Evolutionary conservation across 2,113 vertebrate genomes (phyloP).

Genomic region (Gadus chalcogrammus): DNA sequence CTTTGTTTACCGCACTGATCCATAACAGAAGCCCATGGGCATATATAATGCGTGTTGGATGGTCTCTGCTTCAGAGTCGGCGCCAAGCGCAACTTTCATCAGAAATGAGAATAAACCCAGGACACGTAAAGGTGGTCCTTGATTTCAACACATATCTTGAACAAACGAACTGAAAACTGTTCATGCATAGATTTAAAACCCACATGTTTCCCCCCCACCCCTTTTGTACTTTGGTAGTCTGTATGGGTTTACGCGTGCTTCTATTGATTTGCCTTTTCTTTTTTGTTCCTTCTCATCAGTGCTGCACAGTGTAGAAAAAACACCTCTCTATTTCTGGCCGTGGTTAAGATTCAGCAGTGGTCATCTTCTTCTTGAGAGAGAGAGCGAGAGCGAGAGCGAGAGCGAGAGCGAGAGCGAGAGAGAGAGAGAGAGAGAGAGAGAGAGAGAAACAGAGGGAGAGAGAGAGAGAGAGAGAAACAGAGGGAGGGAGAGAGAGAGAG

Average conservation of each 20-base stretch:
- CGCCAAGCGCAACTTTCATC: too few relatives aligned
- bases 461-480: background rate
- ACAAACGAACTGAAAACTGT: constrained; percentile 3
- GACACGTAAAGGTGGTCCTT: too few relatives aligned
- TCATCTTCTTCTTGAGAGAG: constrained; percentile 29
- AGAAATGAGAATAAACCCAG: too few relatives aligned
- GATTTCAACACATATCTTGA: background rate
- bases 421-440: background rate
- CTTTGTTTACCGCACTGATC: too few relatives aligned
- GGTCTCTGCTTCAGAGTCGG: too few relatives aligned
- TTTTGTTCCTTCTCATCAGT: too few relatives aligned
- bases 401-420: too few relatives aligned
- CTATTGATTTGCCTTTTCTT: constrained; percentile 44
- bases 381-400: background rate
- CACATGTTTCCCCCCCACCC: constrained; percentile 9
- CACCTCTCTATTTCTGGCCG: constrained; percentile 35
- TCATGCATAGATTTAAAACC: background rate
- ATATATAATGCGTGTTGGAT: too few relatives aligned
- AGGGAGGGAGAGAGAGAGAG: background rate
- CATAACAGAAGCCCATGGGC: too few relatives aligned
- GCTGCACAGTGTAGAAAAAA: constrained; percentile 40
- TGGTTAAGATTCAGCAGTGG: constrained; percentile 53
- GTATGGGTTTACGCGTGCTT: constrained; percentile 36
- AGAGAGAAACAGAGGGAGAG: background rate
- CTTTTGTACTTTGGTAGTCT: constrained; percentile 40